phyloP scores from a whole-genome alignment of 1,140 invertebrate genomes.

The Procambarus virginalis region DNA sequence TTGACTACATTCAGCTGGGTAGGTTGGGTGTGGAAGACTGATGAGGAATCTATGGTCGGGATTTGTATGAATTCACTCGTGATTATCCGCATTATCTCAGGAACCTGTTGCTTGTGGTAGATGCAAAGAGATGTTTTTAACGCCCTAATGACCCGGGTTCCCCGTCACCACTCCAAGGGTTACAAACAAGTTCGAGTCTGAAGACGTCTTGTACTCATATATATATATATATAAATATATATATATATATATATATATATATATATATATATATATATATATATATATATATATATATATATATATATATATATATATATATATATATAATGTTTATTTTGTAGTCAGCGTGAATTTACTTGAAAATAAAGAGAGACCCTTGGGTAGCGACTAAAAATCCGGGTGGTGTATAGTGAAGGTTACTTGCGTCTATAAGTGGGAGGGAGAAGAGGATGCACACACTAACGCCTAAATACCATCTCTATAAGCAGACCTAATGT shows the following conservation, averaged over 20 bases:
- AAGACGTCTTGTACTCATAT: constrained; percentile 6
- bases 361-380: constrained; percentile 6
- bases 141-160: constrained; percentile 33
- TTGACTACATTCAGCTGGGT: constrained; percentile 50
- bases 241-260: too few species aligned
- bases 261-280: too few species aligned
- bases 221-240: too few species aligned
- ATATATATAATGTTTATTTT: constrained; percentile 2
- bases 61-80: constrained; percentile 61
- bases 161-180: constrained; percentile 18
- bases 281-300: too few species aligned
- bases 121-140: constrained; percentile 54
- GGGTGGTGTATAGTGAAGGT: constrained; percentile 5
- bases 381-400: constrained; percentile 29
- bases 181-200: not conserved
- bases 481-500: constrained; percentile 66
- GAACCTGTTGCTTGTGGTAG: constrained; percentile 66
- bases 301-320: too few species aligned
- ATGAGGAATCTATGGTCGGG: constrained; percentile 65
- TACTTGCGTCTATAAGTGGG: constrained; percentile 32
- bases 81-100: constrained; percentile 55
- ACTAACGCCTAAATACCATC: constrained; percentile 57
- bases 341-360: not conserved
- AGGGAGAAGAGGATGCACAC: constrained; percentile 49
- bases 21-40: constrained; percentile 64